Evolutionary conservation across 2,797 vertebrate species (phyloP), one percentile per base, ranked within the genome.

Genomic region (Acipenser ruthenus): DNA sequence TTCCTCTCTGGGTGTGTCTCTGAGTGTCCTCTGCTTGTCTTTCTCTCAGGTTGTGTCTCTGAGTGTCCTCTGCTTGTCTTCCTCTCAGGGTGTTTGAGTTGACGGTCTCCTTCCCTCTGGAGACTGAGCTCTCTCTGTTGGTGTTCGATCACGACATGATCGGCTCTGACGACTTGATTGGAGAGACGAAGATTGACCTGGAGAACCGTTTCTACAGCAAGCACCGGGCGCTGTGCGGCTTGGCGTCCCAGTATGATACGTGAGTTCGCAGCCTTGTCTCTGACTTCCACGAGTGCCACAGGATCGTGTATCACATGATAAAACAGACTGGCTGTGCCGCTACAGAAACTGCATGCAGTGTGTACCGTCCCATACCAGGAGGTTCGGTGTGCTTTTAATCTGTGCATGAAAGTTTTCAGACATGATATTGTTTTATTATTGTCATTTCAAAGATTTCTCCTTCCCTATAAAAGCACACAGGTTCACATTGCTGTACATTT

Each of bases 141-240:
- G 7, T 91, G 64, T 89, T 84, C 0, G 89, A 90, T 65, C 86
- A 88, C 37, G 87, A 91, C 71, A 75, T 90, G 0, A 73, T 91
- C 69, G 86, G 88, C 64, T 86, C 84, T 56, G 82, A 90, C 23
- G 86, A 91, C 70, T 80, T 89, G 71, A 89, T 85, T 10, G 86
- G 87, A 6, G 86, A 89, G 73, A 90, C 86, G 15, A 89, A 84
- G 73, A 76, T 82, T 65, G 89, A 91, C 63, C 70, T 90, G 73
- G 89, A 90, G 77, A 90, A 90, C 62, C 67, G 83, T 55, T 90
- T 88, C 75, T 90, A 87, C 62, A 89, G 89, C 78, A 84, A 85
- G 55, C 83, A 90, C 69, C 77, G 86, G 61, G 85, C 86, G 5
- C 87, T 82, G 66, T 89, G 88, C 65, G 87, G 89, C 8, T 59